Percentiles rank a stretch among this genome's conserved stretches.
These are phyloP conservation scores for Zootoca vivipara DNA, from an alignment of 2,113 vertebrate species.

Conservation along the genomic window DNA sequence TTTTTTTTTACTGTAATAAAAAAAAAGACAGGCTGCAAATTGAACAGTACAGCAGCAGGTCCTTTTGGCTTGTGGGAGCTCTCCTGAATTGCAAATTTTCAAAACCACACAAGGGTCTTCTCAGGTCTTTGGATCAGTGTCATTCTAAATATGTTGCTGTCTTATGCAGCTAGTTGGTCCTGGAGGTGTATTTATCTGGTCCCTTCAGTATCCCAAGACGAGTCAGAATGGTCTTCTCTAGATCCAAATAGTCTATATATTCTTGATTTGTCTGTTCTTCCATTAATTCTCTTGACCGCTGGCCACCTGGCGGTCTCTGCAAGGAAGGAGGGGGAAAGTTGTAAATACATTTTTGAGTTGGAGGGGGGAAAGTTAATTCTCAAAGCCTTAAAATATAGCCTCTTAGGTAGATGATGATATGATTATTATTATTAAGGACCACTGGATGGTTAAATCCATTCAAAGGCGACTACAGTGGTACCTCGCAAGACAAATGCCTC, in stretches of 20 bases:
- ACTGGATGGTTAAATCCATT: too few relatives aligned
- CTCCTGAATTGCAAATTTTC: not conserved
- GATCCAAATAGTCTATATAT: slow-evolving; percentile 59
- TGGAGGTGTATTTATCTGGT: slow-evolving; percentile 10
- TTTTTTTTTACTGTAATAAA: not conserved
- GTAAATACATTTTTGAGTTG: not conserved
- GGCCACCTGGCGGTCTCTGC: slow-evolving; percentile 51
- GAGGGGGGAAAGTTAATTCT: not conserved
- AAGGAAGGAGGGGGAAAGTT: slow-evolving; percentile 3
- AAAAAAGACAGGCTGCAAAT: not conserved
- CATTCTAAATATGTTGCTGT: slow-evolving; percentile 7
- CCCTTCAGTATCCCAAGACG: slow-evolving; percentile 56
- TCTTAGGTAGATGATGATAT: too few relatives aligned
- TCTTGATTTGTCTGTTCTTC: slow-evolving; percentile 64
- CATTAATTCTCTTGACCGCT: slow-evolving; percentile 63
- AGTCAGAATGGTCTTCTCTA: slow-evolving; percentile 72
- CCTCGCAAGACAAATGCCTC: too few relatives aligned
- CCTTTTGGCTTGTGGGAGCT: not conserved
- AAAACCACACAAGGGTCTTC: not conserved
- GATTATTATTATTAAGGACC: too few relatives aligned
- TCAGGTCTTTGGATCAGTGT: not conserved
- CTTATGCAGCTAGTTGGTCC: not conserved
- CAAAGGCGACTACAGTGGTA: too few relatives aligned
- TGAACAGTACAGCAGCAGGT: not conserved
- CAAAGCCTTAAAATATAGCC: not conserved